Evolutionary conservation across 2,888 invertebrate species (phyloP).

Genomic region (Orthosia cruda): DNA sequence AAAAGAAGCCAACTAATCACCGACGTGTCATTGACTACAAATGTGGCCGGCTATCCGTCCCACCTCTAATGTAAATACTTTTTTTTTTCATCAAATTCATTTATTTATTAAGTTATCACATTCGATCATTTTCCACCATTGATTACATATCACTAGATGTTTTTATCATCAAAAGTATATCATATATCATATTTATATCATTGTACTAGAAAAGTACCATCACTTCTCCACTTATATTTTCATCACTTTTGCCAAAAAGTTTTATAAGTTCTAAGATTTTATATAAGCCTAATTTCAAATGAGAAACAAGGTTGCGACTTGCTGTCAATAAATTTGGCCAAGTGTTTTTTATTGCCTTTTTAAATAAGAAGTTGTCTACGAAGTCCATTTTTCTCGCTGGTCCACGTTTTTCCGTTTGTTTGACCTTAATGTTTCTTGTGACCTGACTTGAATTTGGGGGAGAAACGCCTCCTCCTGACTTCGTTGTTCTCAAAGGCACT

Average conservation of each 20-base stretch:
- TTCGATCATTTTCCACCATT: conserved; percentile 13
- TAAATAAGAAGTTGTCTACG: not conserved
- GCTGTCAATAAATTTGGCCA: conserved; percentile 1
- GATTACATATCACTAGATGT: not conserved
- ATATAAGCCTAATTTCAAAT: conserved; percentile 2
- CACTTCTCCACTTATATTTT: conserved; percentile 25
- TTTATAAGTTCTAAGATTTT: not conserved
- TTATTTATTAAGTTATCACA: conserved; percentile 51
- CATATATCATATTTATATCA: too few species aligned
- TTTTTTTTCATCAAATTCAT: conserved; percentile 16
- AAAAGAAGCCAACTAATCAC: too few species aligned
- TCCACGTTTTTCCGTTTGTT: not conserved
- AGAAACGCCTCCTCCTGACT: conserved; percentile 84
- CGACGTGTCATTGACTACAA: too few species aligned
- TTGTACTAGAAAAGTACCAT: not conserved
- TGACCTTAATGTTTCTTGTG: conserved; percentile 47
- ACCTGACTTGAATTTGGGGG: conserved; percentile 84
- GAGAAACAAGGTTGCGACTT: not conserved
- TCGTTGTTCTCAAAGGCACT: conserved; percentile 78
- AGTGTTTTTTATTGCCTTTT: conserved; percentile 24
- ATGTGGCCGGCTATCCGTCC: too few species aligned
- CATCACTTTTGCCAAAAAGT: conserved; percentile 22
- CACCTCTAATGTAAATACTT: too few species aligned
- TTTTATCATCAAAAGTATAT: not conserved
- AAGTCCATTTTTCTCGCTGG: conserved; percentile 25